These are phyloP conservation scores for Ditula angustiorana DNA, from an alignment of 2,888 invertebrate genomes.

Conservation along the genomic window DNA sequence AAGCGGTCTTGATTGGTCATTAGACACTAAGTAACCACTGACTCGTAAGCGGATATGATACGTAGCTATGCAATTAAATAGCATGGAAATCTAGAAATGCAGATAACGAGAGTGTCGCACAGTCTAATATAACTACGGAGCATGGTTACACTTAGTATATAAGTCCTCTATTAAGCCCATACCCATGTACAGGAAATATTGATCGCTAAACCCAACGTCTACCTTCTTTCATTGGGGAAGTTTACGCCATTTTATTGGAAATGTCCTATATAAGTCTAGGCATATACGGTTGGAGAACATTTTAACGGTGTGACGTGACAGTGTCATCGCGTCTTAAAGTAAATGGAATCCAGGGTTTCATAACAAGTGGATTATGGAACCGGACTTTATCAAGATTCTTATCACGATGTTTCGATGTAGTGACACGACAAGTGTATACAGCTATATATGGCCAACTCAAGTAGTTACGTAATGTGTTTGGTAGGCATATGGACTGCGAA, in stretches of 20 bases:
- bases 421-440: slow-evolving; percentile 30
- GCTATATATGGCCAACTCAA: slow-evolving; percentile 7
- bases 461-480: slow-evolving; percentile 29
- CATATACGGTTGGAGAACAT: not conserved
- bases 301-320: not conserved
- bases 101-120: slow-evolving; percentile 1
- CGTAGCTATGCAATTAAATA: not conserved
- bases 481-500: slow-evolving; percentile 4
- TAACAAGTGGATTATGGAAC: slow-evolving; percentile 32
- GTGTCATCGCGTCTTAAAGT: not conserved
- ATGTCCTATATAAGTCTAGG: no score
- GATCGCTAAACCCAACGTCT: slow-evolving; percentile 2
- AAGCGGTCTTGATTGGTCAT: not conserved
- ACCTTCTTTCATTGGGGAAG: not conserved
- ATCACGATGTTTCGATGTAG: slow-evolving; percentile 29
- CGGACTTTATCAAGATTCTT: slow-evolving; percentile 38
- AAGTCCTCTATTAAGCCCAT: not conserved
- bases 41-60: not conserved
- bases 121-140: not conserved
- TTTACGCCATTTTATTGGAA: not conserved
- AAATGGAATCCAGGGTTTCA: slow-evolving; percentile 12
- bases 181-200: not conserved
- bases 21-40: not conserved
- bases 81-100: not conserved
- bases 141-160: not conserved